Percentiles rank a stretch among this genome's conserved stretches.
Evolutionary conservation across 1,140 invertebrate species (phyloP).

Genomic region (Drosophila arawakana): DNA sequence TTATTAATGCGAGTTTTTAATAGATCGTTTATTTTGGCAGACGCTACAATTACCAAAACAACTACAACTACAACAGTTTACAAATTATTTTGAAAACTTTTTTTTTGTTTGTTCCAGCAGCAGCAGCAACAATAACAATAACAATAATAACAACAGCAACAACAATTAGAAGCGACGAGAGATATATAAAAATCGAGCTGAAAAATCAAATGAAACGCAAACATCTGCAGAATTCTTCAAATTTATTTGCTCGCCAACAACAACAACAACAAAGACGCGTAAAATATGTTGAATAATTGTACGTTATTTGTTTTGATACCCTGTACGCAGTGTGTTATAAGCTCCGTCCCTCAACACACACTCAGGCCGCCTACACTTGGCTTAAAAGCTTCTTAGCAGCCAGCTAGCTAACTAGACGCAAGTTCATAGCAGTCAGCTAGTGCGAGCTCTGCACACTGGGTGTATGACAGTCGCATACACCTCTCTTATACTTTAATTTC

Average conservation of each 20-base stretch:
- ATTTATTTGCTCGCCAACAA: slow-evolving; percentile 65
- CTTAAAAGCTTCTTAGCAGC: too few relatives aligned
- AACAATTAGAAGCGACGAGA: not conserved
- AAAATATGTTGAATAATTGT: slow-evolving; percentile 66
- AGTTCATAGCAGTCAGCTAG: too few relatives aligned
- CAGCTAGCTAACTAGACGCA: too few relatives aligned
- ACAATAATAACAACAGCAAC: slow-evolving; percentile 7
- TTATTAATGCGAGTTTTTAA: slow-evolving; percentile 64
- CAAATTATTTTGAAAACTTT: slow-evolving; percentile 65
- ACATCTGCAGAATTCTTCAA: slow-evolving; percentile 67
- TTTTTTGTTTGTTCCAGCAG: slow-evolving; percentile 32
- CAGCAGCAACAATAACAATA: slow-evolving; percentile 5
- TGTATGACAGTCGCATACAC: too few relatives aligned
- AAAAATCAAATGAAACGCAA: slow-evolving; percentile 47
- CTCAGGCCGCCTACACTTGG: too few relatives aligned
- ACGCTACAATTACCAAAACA: slow-evolving; percentile 35
- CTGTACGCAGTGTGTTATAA: too few relatives aligned
- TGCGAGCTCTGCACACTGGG: too few relatives aligned
- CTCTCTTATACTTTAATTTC: too few relatives aligned
- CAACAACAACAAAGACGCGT: slow-evolving; percentile 19
- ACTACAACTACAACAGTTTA: slow-evolving; percentile 45
- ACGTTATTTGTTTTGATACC: slow-evolving; percentile 36
- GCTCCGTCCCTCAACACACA: too few relatives aligned
- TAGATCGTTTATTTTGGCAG: slow-evolving; percentile 66
- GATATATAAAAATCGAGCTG: slow-evolving; percentile 17